Conservation (phyloP, 2,797 vertebrate species). For the Glossophaga mutica region DNA sequence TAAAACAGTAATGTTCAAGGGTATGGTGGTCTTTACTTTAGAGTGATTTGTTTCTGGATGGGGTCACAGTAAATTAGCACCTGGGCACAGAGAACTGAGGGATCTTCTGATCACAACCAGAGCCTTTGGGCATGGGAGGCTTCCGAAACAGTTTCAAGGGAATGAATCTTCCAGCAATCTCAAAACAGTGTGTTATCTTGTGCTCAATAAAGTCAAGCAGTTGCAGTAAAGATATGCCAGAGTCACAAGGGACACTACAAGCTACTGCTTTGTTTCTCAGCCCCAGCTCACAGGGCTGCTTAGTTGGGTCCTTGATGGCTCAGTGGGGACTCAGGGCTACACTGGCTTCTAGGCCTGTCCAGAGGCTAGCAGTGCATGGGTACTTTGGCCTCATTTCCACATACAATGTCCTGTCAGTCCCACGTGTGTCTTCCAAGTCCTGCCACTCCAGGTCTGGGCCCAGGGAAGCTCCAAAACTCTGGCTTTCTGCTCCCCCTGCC, state of each 20-base stretch:
- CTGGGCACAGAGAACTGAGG: not conserved
- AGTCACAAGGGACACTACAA: no score
- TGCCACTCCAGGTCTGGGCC: not conserved
- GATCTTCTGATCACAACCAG: accelerated
- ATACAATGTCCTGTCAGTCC: not conserved
- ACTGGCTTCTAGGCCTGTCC: no score
- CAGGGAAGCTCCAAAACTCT: not conserved
- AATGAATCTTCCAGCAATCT: not conserved
- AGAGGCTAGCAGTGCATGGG: accelerated
- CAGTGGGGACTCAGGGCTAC: not conserved
- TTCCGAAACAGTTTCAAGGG: not conserved
- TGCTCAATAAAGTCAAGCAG: not conserved
- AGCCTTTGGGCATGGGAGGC: not conserved
- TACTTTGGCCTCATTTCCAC: accelerated
- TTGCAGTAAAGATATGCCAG: not conserved
- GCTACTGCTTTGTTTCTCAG: not conserved
- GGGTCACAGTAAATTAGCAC: no score
- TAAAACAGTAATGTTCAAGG: not conserved
- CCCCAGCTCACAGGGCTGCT: not conserved
- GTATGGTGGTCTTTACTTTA: not conserved
- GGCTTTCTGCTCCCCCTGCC: not conserved
- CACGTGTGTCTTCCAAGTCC: not conserved
- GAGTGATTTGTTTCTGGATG: not conserved
- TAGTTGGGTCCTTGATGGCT: no score
- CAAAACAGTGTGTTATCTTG: no score